Conservation (phyloP, 2,113 vertebrate genomes). For the Antechinus flavipes region DNA sequence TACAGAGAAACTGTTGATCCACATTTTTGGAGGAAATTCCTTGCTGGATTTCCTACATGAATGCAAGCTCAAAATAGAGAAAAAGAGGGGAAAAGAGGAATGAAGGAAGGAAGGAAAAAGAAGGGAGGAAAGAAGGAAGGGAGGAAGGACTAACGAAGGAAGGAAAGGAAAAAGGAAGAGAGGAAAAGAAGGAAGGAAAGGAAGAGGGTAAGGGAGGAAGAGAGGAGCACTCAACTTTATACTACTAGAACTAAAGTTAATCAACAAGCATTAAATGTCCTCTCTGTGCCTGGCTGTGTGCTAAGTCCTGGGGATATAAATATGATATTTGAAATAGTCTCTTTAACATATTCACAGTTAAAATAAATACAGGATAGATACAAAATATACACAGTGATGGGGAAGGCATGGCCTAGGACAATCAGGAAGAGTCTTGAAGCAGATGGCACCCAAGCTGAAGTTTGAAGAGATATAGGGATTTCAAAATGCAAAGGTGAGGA, state of each 20-base stretch:
- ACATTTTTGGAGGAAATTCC: slow-evolving; percentile 45
- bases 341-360: not conserved
- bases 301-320: not conserved
- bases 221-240: not conserved
- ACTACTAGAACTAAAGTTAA: not conserved
- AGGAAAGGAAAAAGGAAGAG: no score
- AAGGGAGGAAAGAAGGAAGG: not conserved
- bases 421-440: not conserved
- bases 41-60: not conserved
- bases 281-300: not conserved
- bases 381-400: no score
- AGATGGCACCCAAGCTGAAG: not conserved
- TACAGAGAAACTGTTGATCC: not conserved
- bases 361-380: no score
- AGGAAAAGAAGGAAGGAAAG: not conserved
- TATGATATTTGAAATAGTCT: not conserved
- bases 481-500: not conserved
- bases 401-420: no score
- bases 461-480: not conserved
- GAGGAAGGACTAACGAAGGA: no score
- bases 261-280: not conserved
- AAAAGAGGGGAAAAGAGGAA: not conserved
- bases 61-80: not conserved
- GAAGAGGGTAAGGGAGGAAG: not conserved
- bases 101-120: no score